phyloP scores from a whole-genome alignment of 2,888 invertebrate species.

The Sarcophaga carnaria region DNA sequence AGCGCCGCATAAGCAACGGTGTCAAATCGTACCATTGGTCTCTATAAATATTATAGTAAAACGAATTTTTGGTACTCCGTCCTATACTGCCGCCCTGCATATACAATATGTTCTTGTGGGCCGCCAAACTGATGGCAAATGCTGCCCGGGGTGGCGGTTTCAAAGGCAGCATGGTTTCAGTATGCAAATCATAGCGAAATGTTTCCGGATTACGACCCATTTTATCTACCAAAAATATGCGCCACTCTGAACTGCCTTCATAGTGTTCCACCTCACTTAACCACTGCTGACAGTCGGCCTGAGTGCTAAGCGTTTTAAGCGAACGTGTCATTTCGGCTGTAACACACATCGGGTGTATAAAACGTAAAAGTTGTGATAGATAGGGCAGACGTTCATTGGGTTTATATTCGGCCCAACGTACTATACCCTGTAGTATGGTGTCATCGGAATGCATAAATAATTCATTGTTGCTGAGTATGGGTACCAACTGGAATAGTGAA shows the following conservation, averaged over 20 bases:
- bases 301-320: conserved; percentile 69
- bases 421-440: conserved; percentile 72
- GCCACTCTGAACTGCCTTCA: conserved; percentile 72
- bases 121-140: conserved; percentile 74
- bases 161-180: conserved; percentile 71
- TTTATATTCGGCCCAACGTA: conserved; percentile 73
- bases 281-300: conserved; percentile 73
- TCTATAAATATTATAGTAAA: conserved; percentile 75
- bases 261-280: conserved; percentile 71
- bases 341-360: conserved; percentile 75
- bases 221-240: conserved; percentile 76
- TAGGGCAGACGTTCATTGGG: conserved; percentile 69
- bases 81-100: conserved; percentile 75
- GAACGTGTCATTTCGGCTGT: conserved; percentile 71
- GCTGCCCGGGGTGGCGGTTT: conserved; percentile 73
- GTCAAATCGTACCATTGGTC: conserved; percentile 74
- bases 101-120: conserved; percentile 73
- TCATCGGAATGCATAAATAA: conserved; percentile 75
- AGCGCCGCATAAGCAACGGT: conserved; percentile 72
- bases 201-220: conserved; percentile 75
- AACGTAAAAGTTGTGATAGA: conserved; percentile 71
- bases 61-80: conserved; percentile 72
- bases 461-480: conserved; percentile 72
- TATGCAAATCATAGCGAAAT: conserved; percentile 71
- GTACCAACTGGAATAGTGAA: conserved; percentile 66